Conservation (phyloP, 2,113 vertebrate species). For the Mirza zaza region DNA sequence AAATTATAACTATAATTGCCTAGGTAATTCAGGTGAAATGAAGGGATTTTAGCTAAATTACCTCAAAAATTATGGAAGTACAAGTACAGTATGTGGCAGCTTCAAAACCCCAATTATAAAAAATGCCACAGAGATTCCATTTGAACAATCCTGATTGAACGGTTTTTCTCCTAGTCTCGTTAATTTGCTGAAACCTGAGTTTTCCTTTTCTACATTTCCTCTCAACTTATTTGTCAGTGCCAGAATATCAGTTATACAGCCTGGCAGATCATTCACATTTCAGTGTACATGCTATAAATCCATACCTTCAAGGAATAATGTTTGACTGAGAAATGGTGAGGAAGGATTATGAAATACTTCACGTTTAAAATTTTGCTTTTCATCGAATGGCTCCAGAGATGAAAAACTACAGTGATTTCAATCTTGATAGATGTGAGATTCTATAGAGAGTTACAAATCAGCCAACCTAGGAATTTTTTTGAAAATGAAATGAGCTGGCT, state of each 20-base stretch:
- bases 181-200: background rate
- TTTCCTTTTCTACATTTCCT: background rate
- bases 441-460: constrained; percentile 47
- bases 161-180: background rate
- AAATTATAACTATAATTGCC: constrained; percentile 16
- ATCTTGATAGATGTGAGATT: constrained; percentile 39
- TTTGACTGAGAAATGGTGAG: constrained; percentile 31
- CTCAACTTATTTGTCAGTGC: background rate
- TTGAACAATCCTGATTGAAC: background rate
- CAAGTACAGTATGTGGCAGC: background rate
- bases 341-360: constrained; percentile 44
- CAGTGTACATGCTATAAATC: background rate
- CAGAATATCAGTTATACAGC: background rate
- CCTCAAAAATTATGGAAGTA: background rate
- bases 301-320: background rate
- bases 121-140: background rate
- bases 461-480: constrained; percentile 13
- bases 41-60: constrained; percentile 29
- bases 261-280: constrained; percentile 14
- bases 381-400: constrained; percentile 41
- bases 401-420: constrained; percentile 47
- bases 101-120: background rate
- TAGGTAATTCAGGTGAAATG: constrained; percentile 34
- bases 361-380: constrained; percentile 63
- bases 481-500: constrained; percentile 35